Evolutionary conservation across 1,140 invertebrate species (phyloP).

Genomic region (Hylaeus anthracinus): DNA sequence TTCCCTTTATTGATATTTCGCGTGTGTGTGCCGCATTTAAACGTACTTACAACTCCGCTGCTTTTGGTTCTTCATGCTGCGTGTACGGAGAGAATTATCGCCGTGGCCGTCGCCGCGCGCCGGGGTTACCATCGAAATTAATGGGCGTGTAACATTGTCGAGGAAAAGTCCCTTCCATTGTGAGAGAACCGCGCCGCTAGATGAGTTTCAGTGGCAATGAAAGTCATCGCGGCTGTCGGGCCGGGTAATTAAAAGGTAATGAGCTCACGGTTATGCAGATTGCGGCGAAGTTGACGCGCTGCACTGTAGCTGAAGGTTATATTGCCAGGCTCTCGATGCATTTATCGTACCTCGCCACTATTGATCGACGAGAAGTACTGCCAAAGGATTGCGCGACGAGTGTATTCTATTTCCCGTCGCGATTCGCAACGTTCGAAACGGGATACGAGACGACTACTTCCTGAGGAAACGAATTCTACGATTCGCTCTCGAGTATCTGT

Average conservation of each 20-base stretch:
- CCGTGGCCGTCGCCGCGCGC: conserved; percentile 13
- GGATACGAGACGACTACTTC: no score
- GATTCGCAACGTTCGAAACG: no score
- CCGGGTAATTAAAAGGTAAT: conserved; percentile 66
- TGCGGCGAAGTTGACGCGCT: conserved; percentile 49
- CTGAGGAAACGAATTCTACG: no score
- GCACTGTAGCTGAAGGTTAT: conserved; percentile 14
- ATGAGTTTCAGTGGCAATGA: conserved; percentile 63
- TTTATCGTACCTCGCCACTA: conserved; percentile 34
- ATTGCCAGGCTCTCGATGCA: conserved; percentile 19
- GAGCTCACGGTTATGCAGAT: conserved; percentile 64
- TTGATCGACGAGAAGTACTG: conserved; percentile 32
- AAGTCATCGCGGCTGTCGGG: conserved; percentile 57
- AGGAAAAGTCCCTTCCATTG: conserved; percentile 60
- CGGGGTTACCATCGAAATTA: conserved; percentile 57
- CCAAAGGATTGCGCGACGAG: conserved; percentile 5
- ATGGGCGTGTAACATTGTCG: conserved; percentile 47
- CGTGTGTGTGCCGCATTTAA: conserved; percentile 32
- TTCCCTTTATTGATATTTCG: conserved; percentile 49
- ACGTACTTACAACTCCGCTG: conserved; percentile 34
- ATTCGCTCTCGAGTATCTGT: no score
- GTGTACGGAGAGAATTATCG: conserved; percentile 43
- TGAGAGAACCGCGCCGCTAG: conserved; percentile 37
- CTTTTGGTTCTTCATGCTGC: conserved; percentile 19
- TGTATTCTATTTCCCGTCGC: conserved; percentile 8